phyloP scores from a whole-genome alignment of 2,113 vertebrate genomes.

The Boulengeromyrus knoepffleri region DNA sequence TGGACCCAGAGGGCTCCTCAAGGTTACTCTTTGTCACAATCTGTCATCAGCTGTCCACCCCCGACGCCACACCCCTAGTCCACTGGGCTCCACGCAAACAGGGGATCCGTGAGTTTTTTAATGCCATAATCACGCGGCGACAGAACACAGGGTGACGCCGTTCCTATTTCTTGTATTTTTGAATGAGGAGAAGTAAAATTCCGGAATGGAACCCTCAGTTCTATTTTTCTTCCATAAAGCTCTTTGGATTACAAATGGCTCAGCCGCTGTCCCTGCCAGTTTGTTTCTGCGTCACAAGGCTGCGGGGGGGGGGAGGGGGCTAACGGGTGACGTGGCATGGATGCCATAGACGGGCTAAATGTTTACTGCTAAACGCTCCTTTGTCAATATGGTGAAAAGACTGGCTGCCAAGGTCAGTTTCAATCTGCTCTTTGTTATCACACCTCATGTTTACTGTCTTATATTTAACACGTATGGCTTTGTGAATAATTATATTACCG shows the following conservation, averaged over 20 bases:
- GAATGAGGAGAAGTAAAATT: neutral
- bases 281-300: neutral
- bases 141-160: neutral
- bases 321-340: neutral
- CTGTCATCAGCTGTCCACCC: neutral
- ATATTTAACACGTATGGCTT: neutral
- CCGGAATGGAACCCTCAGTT: neutral
- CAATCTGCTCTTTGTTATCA: neutral
- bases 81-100: neutral
- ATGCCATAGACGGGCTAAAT: conserved; percentile 1
- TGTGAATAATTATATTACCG: neutral
- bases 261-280: neutral
- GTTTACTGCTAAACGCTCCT: neutral
- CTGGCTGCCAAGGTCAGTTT: neutral
- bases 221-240: neutral
- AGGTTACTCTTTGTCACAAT: neutral
- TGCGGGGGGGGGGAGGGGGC: neutral
- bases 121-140: neutral
- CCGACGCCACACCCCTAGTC: neutral
- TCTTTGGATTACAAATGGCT: neutral
- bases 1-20: neutral
- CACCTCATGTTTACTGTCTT: neutral
- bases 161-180: neutral
- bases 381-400: neutral
- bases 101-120: neutral